Conservation (phyloP, 2,113 vertebrate species). For the Vulpes vulpes region DNA sequence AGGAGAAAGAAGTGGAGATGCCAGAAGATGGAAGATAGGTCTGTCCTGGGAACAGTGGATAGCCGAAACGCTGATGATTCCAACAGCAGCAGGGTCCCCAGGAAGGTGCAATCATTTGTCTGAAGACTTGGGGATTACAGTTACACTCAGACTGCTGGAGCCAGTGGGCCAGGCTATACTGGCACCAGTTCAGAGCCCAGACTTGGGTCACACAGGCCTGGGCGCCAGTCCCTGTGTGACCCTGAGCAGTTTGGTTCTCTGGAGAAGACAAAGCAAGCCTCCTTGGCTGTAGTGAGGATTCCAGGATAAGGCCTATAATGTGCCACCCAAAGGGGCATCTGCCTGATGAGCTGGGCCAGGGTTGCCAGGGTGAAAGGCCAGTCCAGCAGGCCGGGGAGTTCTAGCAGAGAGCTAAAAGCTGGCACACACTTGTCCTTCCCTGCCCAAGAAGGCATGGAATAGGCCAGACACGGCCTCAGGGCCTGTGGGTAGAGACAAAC, state of each 20-base stretch:
- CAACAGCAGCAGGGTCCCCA: not conserved
- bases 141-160: not conserved
- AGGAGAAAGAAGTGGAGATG: not conserved
- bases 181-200: not conserved
- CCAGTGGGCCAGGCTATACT: too few species aligned
- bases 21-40: not conserved
- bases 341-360: too few species aligned
- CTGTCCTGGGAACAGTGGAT: not conserved
- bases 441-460: not conserved
- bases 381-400: not conserved
- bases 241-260: not conserved
- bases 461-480: not conserved
- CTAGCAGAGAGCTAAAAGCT: not conserved
- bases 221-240: not conserved
- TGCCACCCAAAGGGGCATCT: not conserved
- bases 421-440: not conserved
- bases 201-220: not conserved
- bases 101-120: not conserved
- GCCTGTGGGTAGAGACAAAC: not conserved
- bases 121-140: too few species aligned
- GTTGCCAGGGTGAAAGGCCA: not conserved
- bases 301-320: not conserved
- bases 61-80: not conserved
- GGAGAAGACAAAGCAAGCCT: not conserved
- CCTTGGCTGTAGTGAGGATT: not conserved